These are phyloP conservation scores for Labeo catla DNA, from an alignment of 2,113 vertebrate genomes.

Conservation along the genomic window DNA sequence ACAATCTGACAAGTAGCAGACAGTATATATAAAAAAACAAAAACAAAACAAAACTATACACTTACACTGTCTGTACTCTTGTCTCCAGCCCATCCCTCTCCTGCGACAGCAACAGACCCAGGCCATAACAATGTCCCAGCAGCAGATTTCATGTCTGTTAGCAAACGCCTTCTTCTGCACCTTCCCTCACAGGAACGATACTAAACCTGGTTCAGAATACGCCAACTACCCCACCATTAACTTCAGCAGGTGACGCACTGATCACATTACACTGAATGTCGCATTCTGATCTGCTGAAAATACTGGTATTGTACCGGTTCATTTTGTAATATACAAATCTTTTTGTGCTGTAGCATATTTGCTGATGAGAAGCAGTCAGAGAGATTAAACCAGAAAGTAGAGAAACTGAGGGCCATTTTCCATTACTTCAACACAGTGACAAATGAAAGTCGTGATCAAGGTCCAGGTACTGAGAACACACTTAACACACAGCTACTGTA, in stretches of 20 bases:
- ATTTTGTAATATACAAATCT: background rate
- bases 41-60: no score
- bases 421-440: conserved; percentile 73
- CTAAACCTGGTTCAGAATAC: conserved; percentile 58
- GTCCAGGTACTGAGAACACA: background rate
- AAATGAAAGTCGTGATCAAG: conserved; percentile 31
- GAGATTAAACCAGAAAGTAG: conserved; percentile 27
- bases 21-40: background rate
- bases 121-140: conserved; percentile 69
- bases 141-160: conserved; percentile 73
- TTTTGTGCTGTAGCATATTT: conserved; percentile 66
- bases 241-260: conserved; percentile 71
- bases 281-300: no score
- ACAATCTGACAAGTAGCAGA: background rate
- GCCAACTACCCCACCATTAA: conserved; percentile 72
- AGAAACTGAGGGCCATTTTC: conserved; percentile 75
- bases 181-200: conserved; percentile 73
- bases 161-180: conserved; percentile 81
- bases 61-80: background rate
- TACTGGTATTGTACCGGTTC: background rate
- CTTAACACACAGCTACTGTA: background rate
- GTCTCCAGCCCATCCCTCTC: conserved; percentile 69
- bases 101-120: conserved; percentile 51
- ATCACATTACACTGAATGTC: background rate
- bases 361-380: fast-evolving